A percentile compares a stretch with the other conserved stretches of the same genome.
These are phyloP conservation scores for Xiphophorus couchianus DNA, from an alignment of 2,113 vertebrate species.

Conservation along the genomic window DNA sequence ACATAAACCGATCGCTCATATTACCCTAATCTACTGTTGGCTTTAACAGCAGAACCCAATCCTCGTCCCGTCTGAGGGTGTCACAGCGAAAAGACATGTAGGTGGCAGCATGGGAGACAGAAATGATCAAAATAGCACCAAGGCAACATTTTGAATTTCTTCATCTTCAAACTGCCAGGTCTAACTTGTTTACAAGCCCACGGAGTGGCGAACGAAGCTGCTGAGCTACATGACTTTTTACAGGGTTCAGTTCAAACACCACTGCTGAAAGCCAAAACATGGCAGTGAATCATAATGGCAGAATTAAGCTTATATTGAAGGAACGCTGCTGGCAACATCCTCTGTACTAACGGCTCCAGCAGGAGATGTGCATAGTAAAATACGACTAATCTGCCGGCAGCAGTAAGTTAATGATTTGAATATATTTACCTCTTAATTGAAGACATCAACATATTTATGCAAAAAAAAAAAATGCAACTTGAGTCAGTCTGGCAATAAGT, in stretches of 20 bases:
- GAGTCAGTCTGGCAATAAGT: slow-evolving; percentile 24
- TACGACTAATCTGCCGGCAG: slow-evolving; percentile 42
- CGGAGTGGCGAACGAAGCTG: slow-evolving; percentile 9
- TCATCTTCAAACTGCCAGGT: slow-evolving; percentile 36
- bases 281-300: slow-evolving; percentile 8
- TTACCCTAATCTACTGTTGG: neutral
- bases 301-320: slow-evolving; percentile 48
- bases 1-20: slow-evolving; percentile 11
- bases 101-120: slow-evolving; percentile 28
- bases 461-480: slow-evolving; percentile 7
- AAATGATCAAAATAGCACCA: slow-evolving; percentile 32
- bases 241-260: slow-evolving; percentile 17
- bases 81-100: slow-evolving; percentile 4
- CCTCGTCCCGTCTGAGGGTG: slow-evolving; percentile 4
- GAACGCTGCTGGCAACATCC: slow-evolving; percentile 44
- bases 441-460: slow-evolving; percentile 36
- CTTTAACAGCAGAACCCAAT: slow-evolving; percentile 23
- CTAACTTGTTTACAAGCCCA: slow-evolving; percentile 6
- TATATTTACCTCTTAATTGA: slow-evolving; percentile 55
- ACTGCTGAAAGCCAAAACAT: slow-evolving; percentile 11
- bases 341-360: slow-evolving; percentile 43
- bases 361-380: slow-evolving; percentile 41
- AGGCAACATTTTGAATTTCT: slow-evolving; percentile 35
- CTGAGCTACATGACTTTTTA: slow-evolving; percentile 8
- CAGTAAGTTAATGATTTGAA: slow-evolving; percentile 53